phyloP scores from a whole-genome alignment of 2,888 invertebrate genomes.

The Andricus curvator region DNA sequence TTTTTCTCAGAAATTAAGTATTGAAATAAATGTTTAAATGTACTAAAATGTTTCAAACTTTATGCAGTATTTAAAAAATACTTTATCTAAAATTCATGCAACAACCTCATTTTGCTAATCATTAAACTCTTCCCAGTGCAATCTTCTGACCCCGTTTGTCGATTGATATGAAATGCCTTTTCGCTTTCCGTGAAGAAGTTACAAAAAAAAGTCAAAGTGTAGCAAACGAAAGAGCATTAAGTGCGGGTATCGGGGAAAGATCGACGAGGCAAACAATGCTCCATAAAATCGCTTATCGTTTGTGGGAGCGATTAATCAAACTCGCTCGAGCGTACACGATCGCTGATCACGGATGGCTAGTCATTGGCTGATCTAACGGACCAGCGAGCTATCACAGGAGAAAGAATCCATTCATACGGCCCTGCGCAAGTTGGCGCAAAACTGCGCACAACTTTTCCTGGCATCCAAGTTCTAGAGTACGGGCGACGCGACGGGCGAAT shows the following conservation, averaged over 20 bases:
- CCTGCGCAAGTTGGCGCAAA: slow-evolving; percentile 53
- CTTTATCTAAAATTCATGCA: too few relatives aligned
- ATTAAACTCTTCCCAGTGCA: too few relatives aligned
- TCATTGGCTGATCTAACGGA: slow-evolving; percentile 1
- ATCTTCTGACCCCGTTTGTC: too few relatives aligned
- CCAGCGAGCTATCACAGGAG: not conserved
- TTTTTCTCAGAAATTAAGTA: too few relatives aligned
- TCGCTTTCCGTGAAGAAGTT: not conserved
- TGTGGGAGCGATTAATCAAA: slow-evolving; percentile 52
- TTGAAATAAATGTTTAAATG: too few relatives aligned
- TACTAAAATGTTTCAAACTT: too few relatives aligned
- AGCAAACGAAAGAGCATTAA: slow-evolving; percentile 34
- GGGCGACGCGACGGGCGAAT: slow-evolving; percentile 48
- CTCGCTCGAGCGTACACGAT: slow-evolving; percentile 24
- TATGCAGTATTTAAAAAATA: too few relatives aligned
- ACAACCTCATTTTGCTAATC: too few relatives aligned
- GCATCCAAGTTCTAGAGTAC: slow-evolving; percentile 38
- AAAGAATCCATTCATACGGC: slow-evolving; percentile 41
- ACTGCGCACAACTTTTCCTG: slow-evolving; percentile 56
- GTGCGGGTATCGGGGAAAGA: slow-evolving; percentile 24
- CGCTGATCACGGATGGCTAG: slow-evolving; percentile 1
- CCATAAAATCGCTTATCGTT: slow-evolving; percentile 54
- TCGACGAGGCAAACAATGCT: slow-evolving; percentile 52
- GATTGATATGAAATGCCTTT: too few relatives aligned
- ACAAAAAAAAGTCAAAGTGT: not conserved